Evolutionary conservation across 2,888 invertebrate species (phyloP).

Genomic region (Formica aserva): DNA sequence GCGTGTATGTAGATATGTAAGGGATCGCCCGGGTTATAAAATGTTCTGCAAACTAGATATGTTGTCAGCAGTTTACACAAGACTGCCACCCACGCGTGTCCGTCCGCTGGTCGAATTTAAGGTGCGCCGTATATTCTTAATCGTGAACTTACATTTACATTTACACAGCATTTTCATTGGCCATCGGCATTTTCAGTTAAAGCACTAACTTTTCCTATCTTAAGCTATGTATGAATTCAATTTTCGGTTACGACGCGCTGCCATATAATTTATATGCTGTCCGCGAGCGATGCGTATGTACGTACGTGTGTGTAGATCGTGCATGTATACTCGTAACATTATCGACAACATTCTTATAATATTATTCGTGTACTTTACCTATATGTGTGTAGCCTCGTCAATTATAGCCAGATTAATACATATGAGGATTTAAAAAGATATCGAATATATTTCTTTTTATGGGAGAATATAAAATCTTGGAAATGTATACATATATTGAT

Average conservation of each 20-base stretch:
- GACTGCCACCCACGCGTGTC: conserved; percentile 59
- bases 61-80: conserved; percentile 76
- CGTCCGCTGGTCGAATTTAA: conserved; percentile 48
- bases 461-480: not conserved
- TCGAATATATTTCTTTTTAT: not conserved
- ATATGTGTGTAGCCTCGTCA: not conserved
- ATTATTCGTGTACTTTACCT: not conserved
- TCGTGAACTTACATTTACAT: conserved; percentile 36
- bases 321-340: not conserved
- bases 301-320: not conserved
- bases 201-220: conserved; percentile 41
- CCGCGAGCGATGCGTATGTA: not conserved
- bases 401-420: not conserved
- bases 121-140: conserved; percentile 33
- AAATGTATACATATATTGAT: not conserved
- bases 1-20: conserved; percentile 64
- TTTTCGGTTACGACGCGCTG: conserved; percentile 26
- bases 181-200: conserved; percentile 2
- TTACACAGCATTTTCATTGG: conserved; percentile 35
- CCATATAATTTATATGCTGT: conserved; percentile 18
- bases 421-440: not conserved
- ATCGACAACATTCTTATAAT: conserved; percentile 5
- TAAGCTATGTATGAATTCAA: conserved; percentile 15
- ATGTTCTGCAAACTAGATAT: conserved; percentile 72
- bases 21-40: conserved; percentile 72